phyloP scores from a whole-genome alignment of 2,797 vertebrate genomes.

The Hoplostethus atlanticus region DNA sequence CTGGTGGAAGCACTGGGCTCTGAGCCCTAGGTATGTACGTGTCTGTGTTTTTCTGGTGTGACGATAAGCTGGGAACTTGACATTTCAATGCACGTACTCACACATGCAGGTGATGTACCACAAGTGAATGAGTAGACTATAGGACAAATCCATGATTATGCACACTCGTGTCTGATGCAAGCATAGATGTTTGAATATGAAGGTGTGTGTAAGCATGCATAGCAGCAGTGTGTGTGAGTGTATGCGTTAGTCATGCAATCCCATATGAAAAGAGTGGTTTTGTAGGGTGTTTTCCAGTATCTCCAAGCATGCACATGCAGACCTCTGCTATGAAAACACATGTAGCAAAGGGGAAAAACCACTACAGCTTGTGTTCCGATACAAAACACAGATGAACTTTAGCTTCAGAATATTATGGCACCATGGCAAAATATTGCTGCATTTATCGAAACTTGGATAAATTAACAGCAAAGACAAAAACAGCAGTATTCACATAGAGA shows the following conservation, averaged over 20 bases:
- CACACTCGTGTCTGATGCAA: conserved; percentile 13
- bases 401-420: no score
- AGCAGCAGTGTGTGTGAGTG: conserved; percentile 15
- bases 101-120: conserved; percentile 14
- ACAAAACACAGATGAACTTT: neutral
- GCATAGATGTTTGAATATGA: conserved; percentile 13
- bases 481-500: no score
- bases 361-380: neutral
- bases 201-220: conserved; percentile 21
- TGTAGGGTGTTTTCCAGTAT: conserved; percentile 21
- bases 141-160: neutral
- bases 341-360: neutral
- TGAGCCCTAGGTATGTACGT: conserved; percentile 19
- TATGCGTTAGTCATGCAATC: conserved; percentile 40
- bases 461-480: no score
- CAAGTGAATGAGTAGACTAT: conserved; percentile 11
- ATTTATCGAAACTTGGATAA: no score
- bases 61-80: conserved; percentile 17
- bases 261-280: conserved; percentile 13
- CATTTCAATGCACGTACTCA: conserved; percentile 24
- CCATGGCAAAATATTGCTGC: no score
- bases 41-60: conserved; percentile 9
- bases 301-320: conserved; percentile 4
- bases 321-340: conserved; percentile 12
- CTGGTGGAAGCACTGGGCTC: conserved; percentile 3